Percentiles rank a stretch among this genome's conserved stretches.
These are phyloP conservation scores for Dendrolimus houi DNA, from an alignment of 2,888 invertebrate species.

Conservation along the genomic window DNA sequence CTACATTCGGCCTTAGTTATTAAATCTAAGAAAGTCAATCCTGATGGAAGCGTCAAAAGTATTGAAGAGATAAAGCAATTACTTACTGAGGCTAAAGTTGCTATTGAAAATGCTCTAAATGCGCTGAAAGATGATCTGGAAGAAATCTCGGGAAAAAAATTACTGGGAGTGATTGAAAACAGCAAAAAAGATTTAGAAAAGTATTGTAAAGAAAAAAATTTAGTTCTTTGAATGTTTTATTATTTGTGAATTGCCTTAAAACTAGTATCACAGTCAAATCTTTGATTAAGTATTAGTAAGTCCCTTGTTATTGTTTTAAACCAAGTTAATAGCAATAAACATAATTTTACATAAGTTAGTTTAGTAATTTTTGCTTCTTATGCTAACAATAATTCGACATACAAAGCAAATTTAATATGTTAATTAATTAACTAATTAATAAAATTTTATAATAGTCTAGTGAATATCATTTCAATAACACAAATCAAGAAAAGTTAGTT, in stretches of 20 bases:
- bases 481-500: too few species aligned
- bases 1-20: slow-evolving; percentile 76
- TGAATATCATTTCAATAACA: too few species aligned
- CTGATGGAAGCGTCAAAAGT: slow-evolving; percentile 30
- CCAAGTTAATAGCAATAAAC: background rate
- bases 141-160: slow-evolving; percentile 72
- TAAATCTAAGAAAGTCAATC: slow-evolving; percentile 58
- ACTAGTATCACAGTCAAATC: slow-evolving; percentile 39
- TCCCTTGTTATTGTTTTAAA: slow-evolving; percentile 1
- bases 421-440: too few species aligned
- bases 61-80: slow-evolving; percentile 50
- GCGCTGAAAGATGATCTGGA: slow-evolving; percentile 69
- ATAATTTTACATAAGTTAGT: too few species aligned
- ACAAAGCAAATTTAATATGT: too few species aligned
- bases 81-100: slow-evolving; percentile 58
- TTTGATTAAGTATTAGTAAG: slow-evolving; percentile 18
- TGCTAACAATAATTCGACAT: too few species aligned
- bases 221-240: slow-evolving; percentile 24
- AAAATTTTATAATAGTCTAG: too few species aligned
- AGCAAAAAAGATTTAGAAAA: slow-evolving; percentile 65
- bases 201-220: slow-evolving; percentile 62
- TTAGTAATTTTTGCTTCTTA: too few species aligned
- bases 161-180: slow-evolving; percentile 58
- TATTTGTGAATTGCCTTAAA: slow-evolving; percentile 16
- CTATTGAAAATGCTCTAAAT: slow-evolving; percentile 56